Base-by-base conservation (phyloP, 2,797 vertebrate genomes). In the Sebastes vulpes region DNA sequence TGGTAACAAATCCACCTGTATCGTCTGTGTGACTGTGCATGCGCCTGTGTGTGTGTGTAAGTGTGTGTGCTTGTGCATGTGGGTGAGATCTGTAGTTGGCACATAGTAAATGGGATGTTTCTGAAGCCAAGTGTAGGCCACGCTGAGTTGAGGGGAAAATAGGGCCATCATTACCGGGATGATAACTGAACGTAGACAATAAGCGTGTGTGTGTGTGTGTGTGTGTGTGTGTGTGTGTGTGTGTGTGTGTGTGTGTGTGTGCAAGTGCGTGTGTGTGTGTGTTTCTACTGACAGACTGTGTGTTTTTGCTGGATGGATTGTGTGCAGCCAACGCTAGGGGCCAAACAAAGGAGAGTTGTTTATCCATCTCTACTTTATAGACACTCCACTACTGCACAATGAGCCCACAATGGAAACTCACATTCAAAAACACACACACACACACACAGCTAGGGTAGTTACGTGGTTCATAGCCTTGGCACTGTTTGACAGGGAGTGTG, bases 311-410 rank as follows among this genome's bases (percentile, higher is more conserved):
- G 77, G 35, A 77, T 76, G 60, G 65, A 79, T 85, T 63, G 84
- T 79, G 75, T 75, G 76, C 60, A 69, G 80, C 81, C 73, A 81
- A 61, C 9, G 46, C 80, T 78, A 58, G 74, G 38, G 83, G 86
- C 88, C 83, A 86, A 89, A 92, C 76, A 89, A 92, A 85, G 76
- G 74, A 69, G 66, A 74, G 83, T 72, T 88, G 85, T 88, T 91
- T 86, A 89, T 92, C 85, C 89, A 81, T 83, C 79, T 80, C 70
- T 57, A 77, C 76, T 84, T 89, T 79, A 82, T 70, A 88, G 84
- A 87, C 81, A 84, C 88, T 83, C 69, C 23, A 75, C 56, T 60
- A 28, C 46, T 64, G 54, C 82, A 87, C 82, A 82, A 73, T 66
- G 56, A 84, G 73, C 65, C 65, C 75, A 69, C 78, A 87, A 63